Percentiles rank a stretch among this genome's conserved stretches.
Conservation (phyloP, 2,113 vertebrate genomes). For the Vulpes lagopus region DNA sequence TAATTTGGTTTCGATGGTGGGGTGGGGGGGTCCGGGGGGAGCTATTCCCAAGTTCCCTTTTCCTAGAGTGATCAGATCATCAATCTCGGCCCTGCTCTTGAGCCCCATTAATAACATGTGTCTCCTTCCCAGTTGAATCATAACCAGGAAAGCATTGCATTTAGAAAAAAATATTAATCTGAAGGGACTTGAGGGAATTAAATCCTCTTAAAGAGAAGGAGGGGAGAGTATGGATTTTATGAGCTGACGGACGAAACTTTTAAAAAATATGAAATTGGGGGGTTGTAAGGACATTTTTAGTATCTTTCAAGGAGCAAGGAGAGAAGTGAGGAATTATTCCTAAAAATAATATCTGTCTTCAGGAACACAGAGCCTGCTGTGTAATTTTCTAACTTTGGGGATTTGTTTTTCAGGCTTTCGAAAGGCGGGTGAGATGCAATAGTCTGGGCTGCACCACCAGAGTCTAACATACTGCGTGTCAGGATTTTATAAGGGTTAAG, state of each 20-base stretch:
- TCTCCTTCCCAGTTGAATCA: conserved; percentile 43
- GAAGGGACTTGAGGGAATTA: conserved; percentile 57
- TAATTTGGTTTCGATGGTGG: neutral
- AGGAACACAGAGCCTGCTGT: conserved; percentile 75
- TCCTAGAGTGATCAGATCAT: neutral
- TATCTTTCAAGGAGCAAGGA: conserved; percentile 44
- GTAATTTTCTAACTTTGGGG: conserved; percentile 78
- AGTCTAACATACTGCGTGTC: conserved; percentile 24
- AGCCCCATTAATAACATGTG: neutral
- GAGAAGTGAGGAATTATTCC: conserved; percentile 65
- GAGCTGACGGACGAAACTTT: neutral
- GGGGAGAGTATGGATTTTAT: neutral
- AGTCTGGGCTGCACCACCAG: conserved; percentile 13
- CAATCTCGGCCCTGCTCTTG: neutral
- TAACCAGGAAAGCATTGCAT: conserved; percentile 34
- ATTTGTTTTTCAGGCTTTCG: conserved; percentile 75
- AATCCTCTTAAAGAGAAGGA: conserved; percentile 50
- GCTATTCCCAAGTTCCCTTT: neutral
- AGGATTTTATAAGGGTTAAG: conserved; percentile 53
- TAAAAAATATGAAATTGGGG: conserved; percentile 25
- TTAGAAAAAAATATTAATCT: conserved; percentile 44
- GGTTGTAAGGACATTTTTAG: conserved; percentile 62
- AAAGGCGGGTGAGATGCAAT: neutral
- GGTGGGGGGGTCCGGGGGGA: accelerated
- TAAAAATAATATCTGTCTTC: conserved; percentile 82